phyloP scores from a whole-genome alignment of 2,797 vertebrate genomes.

The Jordanella pulchra region DNA sequence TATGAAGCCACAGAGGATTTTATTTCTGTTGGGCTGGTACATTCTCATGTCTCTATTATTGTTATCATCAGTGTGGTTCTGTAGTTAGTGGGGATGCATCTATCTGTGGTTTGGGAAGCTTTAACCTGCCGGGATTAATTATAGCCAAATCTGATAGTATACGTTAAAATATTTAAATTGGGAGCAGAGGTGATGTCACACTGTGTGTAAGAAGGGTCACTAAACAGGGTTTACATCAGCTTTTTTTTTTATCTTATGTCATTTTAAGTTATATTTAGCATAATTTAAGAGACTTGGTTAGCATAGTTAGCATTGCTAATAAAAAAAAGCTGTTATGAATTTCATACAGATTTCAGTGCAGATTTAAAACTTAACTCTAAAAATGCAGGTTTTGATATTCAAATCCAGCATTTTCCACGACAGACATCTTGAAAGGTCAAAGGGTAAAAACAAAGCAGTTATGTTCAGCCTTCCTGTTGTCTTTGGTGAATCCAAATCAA shows the following conservation, averaged over 20 bases:
- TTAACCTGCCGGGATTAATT: background rate
- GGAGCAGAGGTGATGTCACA: background rate
- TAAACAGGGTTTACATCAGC: background rate
- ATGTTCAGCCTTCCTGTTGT: slow-evolving; percentile 1
- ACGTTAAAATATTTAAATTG: background rate
- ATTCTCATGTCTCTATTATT: background rate
- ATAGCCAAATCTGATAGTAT: background rate
- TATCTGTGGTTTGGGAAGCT: background rate
- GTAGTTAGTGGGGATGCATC: background rate
- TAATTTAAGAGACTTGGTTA: background rate
- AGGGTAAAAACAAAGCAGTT: background rate
- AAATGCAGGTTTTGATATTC: background rate
- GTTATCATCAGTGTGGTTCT: background rate
- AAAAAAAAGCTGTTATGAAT: too few relatives aligned
- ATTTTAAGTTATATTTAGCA: background rate
- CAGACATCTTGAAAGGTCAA: background rate
- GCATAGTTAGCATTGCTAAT: background rate
- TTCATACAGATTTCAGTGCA: background rate
- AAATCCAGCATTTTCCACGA: background rate
- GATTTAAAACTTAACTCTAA: too few relatives aligned
- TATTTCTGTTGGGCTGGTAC: background rate
- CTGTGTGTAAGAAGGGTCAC: background rate
- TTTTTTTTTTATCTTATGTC: too few relatives aligned
- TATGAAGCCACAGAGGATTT: background rate
- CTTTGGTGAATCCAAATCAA: background rate